These are phyloP conservation scores for Eulemur coronatus DNA, from an alignment of 2,797 vertebrate species.

Conservation along the genomic window DNA sequence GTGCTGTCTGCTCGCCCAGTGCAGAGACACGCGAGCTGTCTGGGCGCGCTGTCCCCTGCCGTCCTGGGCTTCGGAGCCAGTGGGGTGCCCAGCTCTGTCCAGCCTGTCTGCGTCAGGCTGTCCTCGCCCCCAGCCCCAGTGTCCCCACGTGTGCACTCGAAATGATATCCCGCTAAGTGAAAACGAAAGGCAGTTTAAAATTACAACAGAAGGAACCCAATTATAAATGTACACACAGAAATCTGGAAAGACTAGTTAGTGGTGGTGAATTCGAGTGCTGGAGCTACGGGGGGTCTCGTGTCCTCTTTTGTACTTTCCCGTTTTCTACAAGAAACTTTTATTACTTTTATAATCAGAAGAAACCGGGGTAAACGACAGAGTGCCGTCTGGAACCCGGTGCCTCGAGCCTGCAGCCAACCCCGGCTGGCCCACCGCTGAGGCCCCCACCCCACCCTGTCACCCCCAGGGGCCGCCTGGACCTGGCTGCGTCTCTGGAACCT, in stretches of 20 bases:
- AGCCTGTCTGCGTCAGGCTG: rapidly evolving
- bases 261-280: rapidly evolving
- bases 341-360: neutral
- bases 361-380: neutral
- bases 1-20: rapidly evolving
- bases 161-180: rapidly evolving
- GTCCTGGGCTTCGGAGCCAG: neutral
- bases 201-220: rapidly evolving
- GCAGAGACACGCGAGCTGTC: neutral
- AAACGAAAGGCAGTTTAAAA: rapidly evolving
- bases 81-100: rapidly evolving
- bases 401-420: too few relatives aligned
- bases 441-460: rapidly evolving
- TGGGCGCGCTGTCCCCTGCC: neutral
- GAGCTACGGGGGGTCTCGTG: rapidly evolving
- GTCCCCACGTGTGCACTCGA: neutral
- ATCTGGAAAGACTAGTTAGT: rapidly evolving
- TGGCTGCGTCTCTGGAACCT: neutral
- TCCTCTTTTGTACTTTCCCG: rapidly evolving
- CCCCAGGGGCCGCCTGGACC: neutral
- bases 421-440: rapidly evolving
- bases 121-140: neutral
- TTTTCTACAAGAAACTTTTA: neutral
- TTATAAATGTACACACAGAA: rapidly evolving
- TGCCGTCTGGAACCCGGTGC: neutral